Evolutionary conservation across 1,140 invertebrate genomes (phyloP).

Genomic region (Reticulitermes speratus): DNA sequence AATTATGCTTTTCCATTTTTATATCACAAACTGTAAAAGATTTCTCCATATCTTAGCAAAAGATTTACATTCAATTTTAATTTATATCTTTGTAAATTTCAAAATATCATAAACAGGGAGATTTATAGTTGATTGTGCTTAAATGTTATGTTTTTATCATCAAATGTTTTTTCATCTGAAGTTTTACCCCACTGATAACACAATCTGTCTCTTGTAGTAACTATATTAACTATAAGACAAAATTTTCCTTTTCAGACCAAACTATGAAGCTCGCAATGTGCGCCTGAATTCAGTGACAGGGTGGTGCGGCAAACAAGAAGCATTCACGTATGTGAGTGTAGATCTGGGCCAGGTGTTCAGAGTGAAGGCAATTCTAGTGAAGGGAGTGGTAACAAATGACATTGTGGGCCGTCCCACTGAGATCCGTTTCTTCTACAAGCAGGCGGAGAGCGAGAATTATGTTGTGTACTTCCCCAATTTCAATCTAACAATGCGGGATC

Average conservation of each 20-base stretch:
- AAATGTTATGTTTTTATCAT: too few relatives aligned
- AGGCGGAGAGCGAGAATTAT: constrained; percentile 88
- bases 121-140: too few relatives aligned
- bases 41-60: too few relatives aligned
- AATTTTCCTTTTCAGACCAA: constrained; percentile 57
- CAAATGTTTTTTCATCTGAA: too few relatives aligned
- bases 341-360: constrained; percentile 88
- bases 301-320: constrained; percentile 93
- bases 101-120: too few relatives aligned
- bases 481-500: constrained; percentile 88
- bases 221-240: too few relatives aligned
- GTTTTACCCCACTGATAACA: too few relatives aligned
- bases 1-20: too few relatives aligned
- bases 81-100: too few relatives aligned
- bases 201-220: too few relatives aligned
- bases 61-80: too few relatives aligned
- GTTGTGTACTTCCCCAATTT: constrained; percentile 96
- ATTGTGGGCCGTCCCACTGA: constrained; percentile 92
- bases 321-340: constrained; percentile 93
- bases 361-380: constrained; percentile 88
- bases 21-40: too few relatives aligned
- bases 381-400: constrained; percentile 92
- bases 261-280: constrained; percentile 88
- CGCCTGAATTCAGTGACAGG: constrained; percentile 91
- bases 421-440: constrained; percentile 96